Evolutionary conservation across 2,888 invertebrate genomes (phyloP).

Genomic region (Nasonia oneida): DNA sequence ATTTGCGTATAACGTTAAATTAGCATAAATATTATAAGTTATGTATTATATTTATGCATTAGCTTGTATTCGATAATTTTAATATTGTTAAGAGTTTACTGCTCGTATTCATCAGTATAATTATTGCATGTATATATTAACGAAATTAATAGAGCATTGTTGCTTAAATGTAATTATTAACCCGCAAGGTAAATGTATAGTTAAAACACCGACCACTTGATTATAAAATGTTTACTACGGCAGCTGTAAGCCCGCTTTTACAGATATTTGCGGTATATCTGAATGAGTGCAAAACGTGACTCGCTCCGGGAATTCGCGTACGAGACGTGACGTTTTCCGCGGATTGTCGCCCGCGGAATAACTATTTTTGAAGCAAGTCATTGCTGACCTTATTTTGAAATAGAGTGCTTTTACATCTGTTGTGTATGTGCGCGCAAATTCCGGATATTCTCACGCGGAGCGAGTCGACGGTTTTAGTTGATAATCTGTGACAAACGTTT

Average conservation of each 20-base stretch:
- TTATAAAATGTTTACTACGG: conserved; percentile 38
- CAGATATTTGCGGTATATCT: background rate
- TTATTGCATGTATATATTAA: background rate
- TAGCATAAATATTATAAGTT: conserved; percentile 5
- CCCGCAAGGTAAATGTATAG: conserved; percentile 26
- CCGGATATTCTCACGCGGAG: conserved; percentile 27
- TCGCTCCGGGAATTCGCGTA: conserved; percentile 54
- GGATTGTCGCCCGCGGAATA: conserved; percentile 4
- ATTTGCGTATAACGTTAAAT: conserved; percentile 29
- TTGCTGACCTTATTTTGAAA: conserved; percentile 1
- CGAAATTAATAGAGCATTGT: conserved; percentile 3
- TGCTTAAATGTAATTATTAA: conserved; percentile 44
- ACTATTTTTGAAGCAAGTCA: conserved; percentile 1
- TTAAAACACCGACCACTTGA: conserved; percentile 50
- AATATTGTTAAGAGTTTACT: conserved; percentile 39
- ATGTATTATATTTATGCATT: background rate
- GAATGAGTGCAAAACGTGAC: conserved; percentile 57
- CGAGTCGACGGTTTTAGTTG: conserved; percentile 27
- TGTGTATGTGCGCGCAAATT: conserved; percentile 28
- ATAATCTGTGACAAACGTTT: conserved; percentile 25
- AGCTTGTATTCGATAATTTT: conserved; percentile 23
- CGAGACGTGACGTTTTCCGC: conserved; percentile 33
- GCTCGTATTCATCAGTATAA: background rate
- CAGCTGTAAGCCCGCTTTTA: conserved; percentile 61
- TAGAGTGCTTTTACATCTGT: background rate